Percentiles rank a stretch among this genome's conserved stretches.
Conservation (phyloP, 1,140 invertebrate genomes). For the Drosophila tropicalis region DNA sequence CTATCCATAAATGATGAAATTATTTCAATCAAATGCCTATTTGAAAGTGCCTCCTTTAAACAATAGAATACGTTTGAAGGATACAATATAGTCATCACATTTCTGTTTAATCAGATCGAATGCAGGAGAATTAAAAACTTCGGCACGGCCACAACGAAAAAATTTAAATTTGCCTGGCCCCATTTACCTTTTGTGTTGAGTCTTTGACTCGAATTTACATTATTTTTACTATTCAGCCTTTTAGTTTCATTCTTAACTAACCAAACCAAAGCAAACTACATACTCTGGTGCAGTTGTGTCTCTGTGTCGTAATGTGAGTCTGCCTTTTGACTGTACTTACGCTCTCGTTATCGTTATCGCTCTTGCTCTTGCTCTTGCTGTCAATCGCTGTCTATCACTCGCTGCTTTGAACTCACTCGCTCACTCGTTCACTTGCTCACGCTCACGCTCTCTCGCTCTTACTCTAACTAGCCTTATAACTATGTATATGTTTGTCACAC, state of each 20-base stretch:
- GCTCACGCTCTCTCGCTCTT: conserved; percentile 28
- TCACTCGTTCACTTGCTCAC: conserved; percentile 24
- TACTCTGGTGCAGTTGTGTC: conserved; percentile 47
- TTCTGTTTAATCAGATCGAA: background rate
- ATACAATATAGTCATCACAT: too few relatives aligned
- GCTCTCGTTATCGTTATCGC: conserved; percentile 8
- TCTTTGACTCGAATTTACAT: conserved; percentile 10
- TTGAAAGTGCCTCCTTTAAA: too few relatives aligned
- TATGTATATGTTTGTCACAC: background rate
- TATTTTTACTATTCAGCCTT: conserved; percentile 60
- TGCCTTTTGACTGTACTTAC: conserved; percentile 22
- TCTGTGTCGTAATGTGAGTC: conserved; percentile 19
- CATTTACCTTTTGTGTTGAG: background rate
- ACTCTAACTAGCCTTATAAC: background rate
- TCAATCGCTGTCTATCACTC: conserved; percentile 18
- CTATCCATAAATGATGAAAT: too few relatives aligned
- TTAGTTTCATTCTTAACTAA: conserved; percentile 33
- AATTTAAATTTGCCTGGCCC: conserved; percentile 1
- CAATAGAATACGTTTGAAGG: too few relatives aligned
- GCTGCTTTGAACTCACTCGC: conserved; percentile 19
- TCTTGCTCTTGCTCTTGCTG: conserved; percentile 18
- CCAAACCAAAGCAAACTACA: conserved; percentile 16
- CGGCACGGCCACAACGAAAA: background rate
- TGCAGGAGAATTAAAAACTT: background rate
- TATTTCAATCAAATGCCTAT: too few relatives aligned